Percentiles rank a stretch among this genome's conserved stretches.
phyloP scores from a whole-genome alignment of 2,888 invertebrate species.

The Eumerus sabulonum region DNA sequence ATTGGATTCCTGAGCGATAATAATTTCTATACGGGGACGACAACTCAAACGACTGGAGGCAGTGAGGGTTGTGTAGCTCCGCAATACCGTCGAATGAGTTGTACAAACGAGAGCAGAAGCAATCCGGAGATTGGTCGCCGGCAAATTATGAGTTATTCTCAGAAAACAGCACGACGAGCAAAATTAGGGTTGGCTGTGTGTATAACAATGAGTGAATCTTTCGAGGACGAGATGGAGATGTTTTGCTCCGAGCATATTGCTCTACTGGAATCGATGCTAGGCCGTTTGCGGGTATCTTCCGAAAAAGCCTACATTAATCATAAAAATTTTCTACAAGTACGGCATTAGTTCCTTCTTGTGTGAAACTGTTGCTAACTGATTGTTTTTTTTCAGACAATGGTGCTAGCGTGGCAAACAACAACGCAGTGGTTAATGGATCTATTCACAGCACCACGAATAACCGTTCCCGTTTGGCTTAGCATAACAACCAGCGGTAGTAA shows the following conservation, averaged over 20 bases:
- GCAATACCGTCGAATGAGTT: slow-evolving; percentile 73
- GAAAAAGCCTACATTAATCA: slow-evolving; percentile 83
- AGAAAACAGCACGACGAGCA: slow-evolving; percentile 74
- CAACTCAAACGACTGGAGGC: slow-evolving; percentile 68
- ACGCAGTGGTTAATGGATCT: slow-evolving; percentile 83
- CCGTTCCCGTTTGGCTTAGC: slow-evolving; percentile 84
- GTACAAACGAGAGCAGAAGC: slow-evolving; percentile 76
- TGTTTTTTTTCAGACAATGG: slow-evolving; percentile 77
- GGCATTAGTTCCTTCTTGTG: slow-evolving; percentile 45
- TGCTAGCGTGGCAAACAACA: slow-evolving; percentile 79
- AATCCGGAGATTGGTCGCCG: slow-evolving; percentile 77
- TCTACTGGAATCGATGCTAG: slow-evolving; percentile 86
- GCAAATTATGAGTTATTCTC: slow-evolving; percentile 70
- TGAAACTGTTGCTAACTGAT: background rate
- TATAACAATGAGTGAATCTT: slow-evolving; percentile 81
- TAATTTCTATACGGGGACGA: slow-evolving; percentile 59
- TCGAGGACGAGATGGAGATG: slow-evolving; percentile 84
- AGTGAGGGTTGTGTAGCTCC: slow-evolving; percentile 75
- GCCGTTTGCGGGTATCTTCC: slow-evolving; percentile 84
- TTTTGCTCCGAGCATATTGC: slow-evolving; percentile 90
- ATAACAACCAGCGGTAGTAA: slow-evolving; percentile 79
- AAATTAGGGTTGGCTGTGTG: slow-evolving; percentile 85
- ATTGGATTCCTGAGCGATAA: slow-evolving; percentile 78
- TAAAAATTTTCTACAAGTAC: slow-evolving; percentile 80
- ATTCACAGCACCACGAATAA: slow-evolving; percentile 84